Percentiles rank a stretch among this genome's conserved stretches.
Evolutionary conservation across 92 coral and sea anemone genomes (phyloP).

Genomic region (Porites cylindrica): DNA sequence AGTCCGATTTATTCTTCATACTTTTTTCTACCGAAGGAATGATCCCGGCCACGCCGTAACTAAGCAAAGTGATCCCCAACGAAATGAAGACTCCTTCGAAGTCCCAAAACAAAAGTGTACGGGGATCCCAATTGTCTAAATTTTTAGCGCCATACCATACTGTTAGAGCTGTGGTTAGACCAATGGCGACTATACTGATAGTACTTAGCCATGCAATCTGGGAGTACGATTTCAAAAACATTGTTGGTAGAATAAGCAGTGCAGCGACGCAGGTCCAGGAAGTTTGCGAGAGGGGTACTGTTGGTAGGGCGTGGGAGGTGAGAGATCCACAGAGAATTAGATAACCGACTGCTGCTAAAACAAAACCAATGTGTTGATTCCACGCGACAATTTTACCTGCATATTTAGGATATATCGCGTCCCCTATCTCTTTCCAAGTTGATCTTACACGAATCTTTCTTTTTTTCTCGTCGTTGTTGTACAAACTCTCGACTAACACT

Average conservation of each 20-base stretch:
- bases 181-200: background rate
- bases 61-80: background rate
- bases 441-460: slow-evolving; percentile 39
- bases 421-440: slow-evolving; percentile 55
- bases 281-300: slow-evolving; percentile 23
- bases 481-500: slow-evolving; percentile 51
- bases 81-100: background rate
- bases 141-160: background rate
- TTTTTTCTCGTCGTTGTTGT: slow-evolving; percentile 30
- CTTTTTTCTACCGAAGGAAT: background rate
- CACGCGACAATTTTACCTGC: slow-evolving; percentile 36
- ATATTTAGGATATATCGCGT: slow-evolving; percentile 44
- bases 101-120: slow-evolving; percentile 14
- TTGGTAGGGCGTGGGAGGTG: slow-evolving; percentile 27
- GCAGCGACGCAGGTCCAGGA: slow-evolving; percentile 40
- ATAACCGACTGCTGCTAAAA: slow-evolving; percentile 23
- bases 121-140: background rate
- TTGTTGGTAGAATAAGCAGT: slow-evolving; percentile 55
- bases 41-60: background rate
- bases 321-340: slow-evolving; percentile 65
- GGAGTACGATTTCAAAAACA: slow-evolving; percentile 15
- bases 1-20: background rate
- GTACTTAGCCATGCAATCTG: slow-evolving; percentile 26
- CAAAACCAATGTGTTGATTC: slow-evolving; percentile 18
- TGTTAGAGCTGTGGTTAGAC: background rate